These are phyloP conservation scores for Anoncus sp. DNA, from an alignment of 2,888 invertebrate genomes.

Conservation along the genomic window DNA sequence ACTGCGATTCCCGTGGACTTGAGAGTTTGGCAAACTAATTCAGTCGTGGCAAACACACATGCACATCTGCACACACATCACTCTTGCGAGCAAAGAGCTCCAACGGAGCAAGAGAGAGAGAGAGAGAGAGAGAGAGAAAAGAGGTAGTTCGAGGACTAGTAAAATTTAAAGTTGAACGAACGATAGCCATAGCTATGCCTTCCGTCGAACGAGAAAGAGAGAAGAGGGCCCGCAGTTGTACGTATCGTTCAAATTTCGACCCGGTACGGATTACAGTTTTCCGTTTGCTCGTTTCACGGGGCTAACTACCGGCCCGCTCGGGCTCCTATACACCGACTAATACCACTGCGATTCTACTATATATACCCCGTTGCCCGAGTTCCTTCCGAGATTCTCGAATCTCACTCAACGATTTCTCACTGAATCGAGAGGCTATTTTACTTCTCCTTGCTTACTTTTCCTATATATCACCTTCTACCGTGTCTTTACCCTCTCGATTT, in stretches of 20 bases:
- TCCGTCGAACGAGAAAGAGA: not conserved
- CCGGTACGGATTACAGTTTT: constrained; percentile 61
- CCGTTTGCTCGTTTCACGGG: constrained; percentile 57
- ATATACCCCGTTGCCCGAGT: constrained; percentile 16
- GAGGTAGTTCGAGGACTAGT: constrained; percentile 46
- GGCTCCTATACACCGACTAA: constrained; percentile 53
- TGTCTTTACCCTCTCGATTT: constrained; percentile 4
- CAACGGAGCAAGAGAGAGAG: constrained; percentile 16
- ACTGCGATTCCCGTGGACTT: constrained; percentile 41
- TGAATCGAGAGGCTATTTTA: constrained; percentile 17
- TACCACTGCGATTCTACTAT: constrained; percentile 44
- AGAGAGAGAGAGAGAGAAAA: constrained; percentile 33
- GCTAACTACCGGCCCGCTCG: constrained; percentile 53
- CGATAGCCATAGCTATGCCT: constrained; percentile 54
- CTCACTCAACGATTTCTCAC: constrained; percentile 28
- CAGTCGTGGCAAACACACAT: constrained; percentile 51
- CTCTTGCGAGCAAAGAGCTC: constrained; percentile 25
- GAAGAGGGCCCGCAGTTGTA: constrained; percentile 29
- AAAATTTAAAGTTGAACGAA: constrained; percentile 62
- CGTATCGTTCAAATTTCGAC: constrained; percentile 57
- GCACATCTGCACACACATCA: constrained; percentile 17
- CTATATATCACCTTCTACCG: constrained; percentile 14
- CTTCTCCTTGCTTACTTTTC: constrained; percentile 13
- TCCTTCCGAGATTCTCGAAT: constrained; percentile 30
- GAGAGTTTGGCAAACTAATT: constrained; percentile 59